Evolutionary conservation across 2,113 vertebrate genomes (phyloP).

Genomic region (Ctenomys sociabilis): DNA sequence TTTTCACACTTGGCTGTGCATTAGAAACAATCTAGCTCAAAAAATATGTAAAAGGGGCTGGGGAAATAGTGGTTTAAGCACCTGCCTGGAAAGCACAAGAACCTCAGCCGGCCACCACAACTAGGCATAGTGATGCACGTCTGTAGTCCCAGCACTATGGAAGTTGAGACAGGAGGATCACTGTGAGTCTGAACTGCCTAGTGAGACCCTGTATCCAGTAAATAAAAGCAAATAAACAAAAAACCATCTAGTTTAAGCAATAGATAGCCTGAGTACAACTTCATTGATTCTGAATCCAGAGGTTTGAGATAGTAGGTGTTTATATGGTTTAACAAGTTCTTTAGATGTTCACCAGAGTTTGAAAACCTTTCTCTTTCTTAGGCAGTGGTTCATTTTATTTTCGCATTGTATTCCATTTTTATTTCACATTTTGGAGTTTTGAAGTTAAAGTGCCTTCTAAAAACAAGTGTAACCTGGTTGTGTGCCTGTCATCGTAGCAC

Average conservation of each 20-base stretch:
- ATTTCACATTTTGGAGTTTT: neutral
- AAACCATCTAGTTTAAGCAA: neutral
- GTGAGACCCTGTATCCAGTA: no score
- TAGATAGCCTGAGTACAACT: neutral
- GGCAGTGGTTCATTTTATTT: slow-evolving; percentile 27
- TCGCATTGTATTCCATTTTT: neutral
- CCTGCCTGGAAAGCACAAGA: no score
- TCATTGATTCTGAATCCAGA: slow-evolving; percentile 41
- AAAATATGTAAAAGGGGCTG: no score
- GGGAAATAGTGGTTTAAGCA: no score
- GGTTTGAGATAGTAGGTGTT: neutral
- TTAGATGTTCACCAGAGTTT: slow-evolving; percentile 35
- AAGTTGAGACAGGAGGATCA: no score
- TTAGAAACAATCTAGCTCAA: slow-evolving; percentile 21
- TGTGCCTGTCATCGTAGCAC: neutral
- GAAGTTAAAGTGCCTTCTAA: neutral
- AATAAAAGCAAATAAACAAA: no score
- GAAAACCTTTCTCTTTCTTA: slow-evolving; percentile 42
- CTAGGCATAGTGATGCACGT: no score
- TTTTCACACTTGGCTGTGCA: neutral
- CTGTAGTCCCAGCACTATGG: no score
- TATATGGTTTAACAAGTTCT: neutral
- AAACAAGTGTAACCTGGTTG: neutral
- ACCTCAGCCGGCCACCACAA: no score
- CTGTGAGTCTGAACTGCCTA: no score